Base-by-base conservation (phyloP, 35 echinoderm and acorn worm genomes). In the Hemicentrotus pulcherrimus region DNA sequence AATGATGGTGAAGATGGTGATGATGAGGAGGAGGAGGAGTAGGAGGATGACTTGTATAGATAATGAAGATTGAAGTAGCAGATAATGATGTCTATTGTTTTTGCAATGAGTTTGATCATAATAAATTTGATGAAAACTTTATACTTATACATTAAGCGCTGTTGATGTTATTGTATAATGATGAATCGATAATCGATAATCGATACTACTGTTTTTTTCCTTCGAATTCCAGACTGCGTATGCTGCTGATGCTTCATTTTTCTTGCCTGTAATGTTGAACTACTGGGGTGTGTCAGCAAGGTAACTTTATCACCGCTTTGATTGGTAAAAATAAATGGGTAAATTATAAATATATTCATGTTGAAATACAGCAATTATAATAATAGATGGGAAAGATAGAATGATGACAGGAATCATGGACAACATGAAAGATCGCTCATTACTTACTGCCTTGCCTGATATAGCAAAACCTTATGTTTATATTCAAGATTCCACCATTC, bases 221-320 rank as follows among this genome's bases (percentile, higher is more conserved):
- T 48, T n/a, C 35, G 35, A 41, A 46, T 50, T 93, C 6, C n/a
- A 93, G 91, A 93, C 91, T 6, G 91, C 91, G 16, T 93, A 93
- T 48, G 91, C 91, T 19, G 91, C 91, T 31, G 91, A 58, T 24
- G 91, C 91, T 32, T 46, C 47, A 22, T 58, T 93, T 5, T 93
- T 93, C 28, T 58, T 93, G 31, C 91, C 91, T 50, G 48, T 93
- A 8, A 93, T 93, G 91, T 15, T 93, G 0, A 93, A 93, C 48
- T 93, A 93, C n/a, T 93, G 45, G 91, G 91, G 91, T 31, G 91
- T 93, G 19, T 93, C 91, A 50, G 91, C 91, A 24, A 93, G 91
- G 91, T 93, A 93, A 24, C 11, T 30, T 5, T 31, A 33, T 8
- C 28, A 86, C 86, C 50, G 10, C 15, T 10, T 55, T 15, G 50